Conservation (phyloP, 1,140 invertebrate genomes). For the Microvelia longipes region DNA sequence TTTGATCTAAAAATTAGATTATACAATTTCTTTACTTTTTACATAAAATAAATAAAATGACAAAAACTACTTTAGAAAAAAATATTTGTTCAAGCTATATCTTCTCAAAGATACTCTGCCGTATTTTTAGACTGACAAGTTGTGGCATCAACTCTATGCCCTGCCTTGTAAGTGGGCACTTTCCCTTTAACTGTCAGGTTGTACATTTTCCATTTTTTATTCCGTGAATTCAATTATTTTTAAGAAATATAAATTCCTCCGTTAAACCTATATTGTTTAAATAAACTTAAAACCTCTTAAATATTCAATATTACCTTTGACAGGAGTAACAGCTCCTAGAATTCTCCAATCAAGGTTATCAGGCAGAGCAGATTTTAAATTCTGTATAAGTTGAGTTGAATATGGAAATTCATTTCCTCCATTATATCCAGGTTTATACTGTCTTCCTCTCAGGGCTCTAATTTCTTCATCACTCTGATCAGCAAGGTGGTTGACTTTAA, state of each 20-base stretch:
- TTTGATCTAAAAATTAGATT: conserved; percentile 51
- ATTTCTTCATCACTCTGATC: conserved; percentile 67
- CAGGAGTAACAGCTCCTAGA: conserved; percentile 80
- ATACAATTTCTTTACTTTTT: neutral
- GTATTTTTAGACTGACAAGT: too few relatives aligned
- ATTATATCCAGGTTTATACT: conserved; percentile 43
- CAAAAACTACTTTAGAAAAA: neutral
- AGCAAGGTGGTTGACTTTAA: conserved; percentile 77
- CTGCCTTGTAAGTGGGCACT: too few relatives aligned
- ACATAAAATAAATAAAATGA: neutral
- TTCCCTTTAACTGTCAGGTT: neutral
- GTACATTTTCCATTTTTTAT: neutral
- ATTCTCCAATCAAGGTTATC: conserved; percentile 75
- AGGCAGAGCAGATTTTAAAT: conserved; percentile 34
- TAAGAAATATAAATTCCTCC: neutral
- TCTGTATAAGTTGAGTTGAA: conserved; percentile 29
- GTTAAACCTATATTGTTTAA: neutral
- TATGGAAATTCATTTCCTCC: conserved; percentile 64
- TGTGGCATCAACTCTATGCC: too few relatives aligned
- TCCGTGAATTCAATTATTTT: neutral
- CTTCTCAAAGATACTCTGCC: too few relatives aligned
- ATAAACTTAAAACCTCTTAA: neutral
- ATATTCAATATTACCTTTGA: conserved; percentile 50
- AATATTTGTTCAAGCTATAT: neutral
- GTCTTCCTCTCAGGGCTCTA: conserved; percentile 56